Base-by-base conservation (phyloP, 2,888 invertebrate genomes). In the Trichopria drosophilae region DNA sequence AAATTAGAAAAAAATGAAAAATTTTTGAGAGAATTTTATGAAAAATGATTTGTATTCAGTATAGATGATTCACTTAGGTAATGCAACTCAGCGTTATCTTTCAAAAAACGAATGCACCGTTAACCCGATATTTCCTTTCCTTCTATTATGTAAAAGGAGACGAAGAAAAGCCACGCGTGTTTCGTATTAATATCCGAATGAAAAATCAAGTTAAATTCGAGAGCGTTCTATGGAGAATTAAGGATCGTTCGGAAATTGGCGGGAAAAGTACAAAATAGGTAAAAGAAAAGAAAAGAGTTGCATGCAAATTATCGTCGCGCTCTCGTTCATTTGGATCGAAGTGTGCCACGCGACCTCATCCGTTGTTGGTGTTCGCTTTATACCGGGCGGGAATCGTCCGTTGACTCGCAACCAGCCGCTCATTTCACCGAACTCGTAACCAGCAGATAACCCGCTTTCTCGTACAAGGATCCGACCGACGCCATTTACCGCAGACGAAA, bases 301-400 rank as follows among this genome's bases (percentile, higher is more conserved):
- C 45, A 40, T 52, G 53, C 50, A 50, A 53, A 59, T 58, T 61
- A 60, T 59, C 58, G 60, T 60, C 56, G 59, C 51, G 60, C 61
- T 61, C 61, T 59, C 62, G 61, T 64, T 61, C 56, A 63, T 61
- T 63, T 60, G 12, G 56, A 59, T 62, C 62, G 53, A 63, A 63
- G 62, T 63, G 53, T 63, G 63, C 63, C 62, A 61, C 59, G 57
- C 61, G 61, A 59, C 52, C 55, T 58, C 52, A 53, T 59, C 54
- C 51, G 52, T 52, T 56, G n/a, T n/a, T n/a, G n/a, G n/a, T 55
- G 56, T 55, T 59, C 55, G 56, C 28, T 41, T 41, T 29, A 41
- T 41, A 29, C 54, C 52, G 42, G 52, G n/a, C n/a, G n/a, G n/a
- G n/a, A n/a, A n/a, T n/a, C n/a, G 43, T 57, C 43, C 22, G 20